Evolutionary conservation across 2,797 vertebrate species (phyloP), one percentile per base, ranked within the genome.

Genomic region (Pangasius djambal): DNA sequence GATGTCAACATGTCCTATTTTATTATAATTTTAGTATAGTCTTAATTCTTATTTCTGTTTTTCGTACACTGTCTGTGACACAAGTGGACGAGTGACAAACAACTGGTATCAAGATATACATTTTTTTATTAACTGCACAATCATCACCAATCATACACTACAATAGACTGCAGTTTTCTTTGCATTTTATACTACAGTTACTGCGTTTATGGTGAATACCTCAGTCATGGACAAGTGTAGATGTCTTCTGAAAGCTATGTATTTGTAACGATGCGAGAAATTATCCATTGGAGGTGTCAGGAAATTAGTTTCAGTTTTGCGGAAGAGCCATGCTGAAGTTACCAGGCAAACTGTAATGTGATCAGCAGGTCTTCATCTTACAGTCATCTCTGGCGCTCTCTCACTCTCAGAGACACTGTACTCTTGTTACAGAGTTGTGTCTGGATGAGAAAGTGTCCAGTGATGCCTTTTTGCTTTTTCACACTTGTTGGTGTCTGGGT

Each of bases 291-390:
- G 59, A 70, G 44, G 2, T 44, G 63, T 67, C 65, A 10, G 6
- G 78, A 22, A 79, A 44, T 72, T 7, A 1, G 31, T 31, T 85
- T 52, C 70, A 34, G 25, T 67, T 7, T 48, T 34, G 83, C 37
- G 9, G 61, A 86, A 70, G 18, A 65, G 69, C 28, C 52, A 16
- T 34, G 31, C 67, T 89, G 88, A 48, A 78, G 50, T 48, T 86
- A 81, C 37, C 52, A 81, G 77, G 63, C 12, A 85, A 79, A 28
- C 52, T 75, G 89, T 89, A 91, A 90, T 85, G 87, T 65, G 90
- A 91, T 91, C 74, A 69, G 72, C n/a, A 50, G 61, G 84, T 74
- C 82, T 59, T 87, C 72, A 57, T 34, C 69, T 87, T 77, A 44
- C 74, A n/a, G 63, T 82, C 67, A 61, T 86, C 75, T 84, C 31